Conservation (phyloP, 2,113 vertebrate species). For the Danio rerio region DNA sequence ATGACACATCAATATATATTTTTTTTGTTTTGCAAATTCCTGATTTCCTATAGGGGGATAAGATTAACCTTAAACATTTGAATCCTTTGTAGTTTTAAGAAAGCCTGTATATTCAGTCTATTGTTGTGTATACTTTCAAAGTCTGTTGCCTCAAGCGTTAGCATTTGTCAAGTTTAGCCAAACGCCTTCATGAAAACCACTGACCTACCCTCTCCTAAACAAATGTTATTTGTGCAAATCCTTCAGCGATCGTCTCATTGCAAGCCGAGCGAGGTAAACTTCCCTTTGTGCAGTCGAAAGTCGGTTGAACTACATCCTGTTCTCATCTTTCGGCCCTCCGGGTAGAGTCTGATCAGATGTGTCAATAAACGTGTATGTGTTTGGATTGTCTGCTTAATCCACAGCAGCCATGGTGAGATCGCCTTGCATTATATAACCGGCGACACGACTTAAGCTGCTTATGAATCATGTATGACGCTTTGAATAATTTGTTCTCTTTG, state of each 20-base stretch:
- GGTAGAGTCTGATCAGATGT: conserved; percentile 12
- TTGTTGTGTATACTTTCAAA: background rate
- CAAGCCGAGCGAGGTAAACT: background rate
- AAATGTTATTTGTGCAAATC: background rate
- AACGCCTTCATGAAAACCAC: background rate
- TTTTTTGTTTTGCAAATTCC: no score
- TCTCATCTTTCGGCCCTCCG: background rate
- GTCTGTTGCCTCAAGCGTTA: background rate
- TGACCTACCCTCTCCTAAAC: background rate
- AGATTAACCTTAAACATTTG: no score
- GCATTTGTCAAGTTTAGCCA: background rate
- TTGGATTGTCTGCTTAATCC: conserved; percentile 38
- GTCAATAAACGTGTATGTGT: conserved; percentile 19
- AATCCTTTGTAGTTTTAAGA: no score
- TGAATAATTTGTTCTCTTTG: conserved; percentile 45
- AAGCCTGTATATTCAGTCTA: background rate
- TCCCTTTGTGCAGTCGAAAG: background rate
- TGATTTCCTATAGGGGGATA: no score
- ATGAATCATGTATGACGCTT: conserved; percentile 38
- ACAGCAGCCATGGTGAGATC: conserved; percentile 12
- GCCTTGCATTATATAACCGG: conserved; percentile 7
- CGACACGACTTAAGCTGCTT: conserved; percentile 14
- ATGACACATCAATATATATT: no score
- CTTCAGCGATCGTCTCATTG: background rate
- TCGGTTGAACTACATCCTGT: background rate